A percentile compares a stretch with the other conserved stretches of the same genome.
Conservation (phyloP, 2,797 vertebrate genomes). For the Karalla daura region DNA sequence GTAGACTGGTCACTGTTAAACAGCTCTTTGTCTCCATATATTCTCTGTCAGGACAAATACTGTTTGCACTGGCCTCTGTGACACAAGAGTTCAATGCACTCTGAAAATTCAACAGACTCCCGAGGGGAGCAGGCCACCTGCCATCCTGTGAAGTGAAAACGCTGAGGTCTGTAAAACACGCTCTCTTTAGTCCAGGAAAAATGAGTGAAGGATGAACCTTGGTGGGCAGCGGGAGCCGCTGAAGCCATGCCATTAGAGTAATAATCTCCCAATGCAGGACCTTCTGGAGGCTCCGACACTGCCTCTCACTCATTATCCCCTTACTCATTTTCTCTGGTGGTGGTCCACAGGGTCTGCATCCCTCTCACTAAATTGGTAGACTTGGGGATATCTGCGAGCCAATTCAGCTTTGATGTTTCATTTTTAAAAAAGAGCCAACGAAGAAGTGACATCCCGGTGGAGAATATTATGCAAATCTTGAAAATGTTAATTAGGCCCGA, state of each 20-base stretch:
- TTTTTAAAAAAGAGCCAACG: slow-evolving; percentile 60
- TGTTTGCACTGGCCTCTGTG: too few relatives aligned
- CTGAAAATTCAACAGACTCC: slow-evolving; percentile 3
- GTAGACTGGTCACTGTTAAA: too few relatives aligned
- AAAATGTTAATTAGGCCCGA: slow-evolving; percentile 83
- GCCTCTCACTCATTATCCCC: slow-evolving; percentile 55
- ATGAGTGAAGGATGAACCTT: slow-evolving; percentile 43
- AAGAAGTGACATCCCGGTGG: slow-evolving; percentile 72
- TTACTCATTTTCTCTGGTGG: slow-evolving; percentile 51
- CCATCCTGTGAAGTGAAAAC: slow-evolving; percentile 6
- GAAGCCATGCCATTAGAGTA: slow-evolving; percentile 47
- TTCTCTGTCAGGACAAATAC: slow-evolving; percentile 16
- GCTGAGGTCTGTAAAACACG: not conserved
- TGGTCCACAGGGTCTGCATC: slow-evolving; percentile 65
- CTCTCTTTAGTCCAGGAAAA: slow-evolving; percentile 18
- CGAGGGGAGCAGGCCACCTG: not conserved
- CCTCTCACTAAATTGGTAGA: slow-evolving; percentile 70
- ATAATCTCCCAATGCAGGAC: slow-evolving; percentile 59
- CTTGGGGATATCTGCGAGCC: slow-evolving; percentile 68
- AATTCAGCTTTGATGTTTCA: slow-evolving; percentile 80
- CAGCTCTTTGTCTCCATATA: slow-evolving; percentile 15
- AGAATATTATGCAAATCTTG: slow-evolving; percentile 81
- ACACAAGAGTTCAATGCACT: slow-evolving; percentile 17
- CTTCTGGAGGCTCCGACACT: slow-evolving; percentile 54
- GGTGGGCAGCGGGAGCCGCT: slow-evolving; percentile 33